Conservation (phyloP, 2,888 invertebrate genomes). For the Kuschelorhynchus macadamiae region DNA sequence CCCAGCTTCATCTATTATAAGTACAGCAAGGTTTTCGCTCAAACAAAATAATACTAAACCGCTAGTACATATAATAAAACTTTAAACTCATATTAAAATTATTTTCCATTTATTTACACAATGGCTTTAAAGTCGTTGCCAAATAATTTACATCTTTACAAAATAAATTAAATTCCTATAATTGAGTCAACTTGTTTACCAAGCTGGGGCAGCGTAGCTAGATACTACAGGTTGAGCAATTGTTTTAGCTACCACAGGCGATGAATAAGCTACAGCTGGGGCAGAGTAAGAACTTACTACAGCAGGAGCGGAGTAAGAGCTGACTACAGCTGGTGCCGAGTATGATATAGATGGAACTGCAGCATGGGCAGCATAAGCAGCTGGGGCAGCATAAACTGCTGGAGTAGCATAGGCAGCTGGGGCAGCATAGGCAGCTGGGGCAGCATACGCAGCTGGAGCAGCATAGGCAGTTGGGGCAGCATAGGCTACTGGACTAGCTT, state of each 20-base stretch:
- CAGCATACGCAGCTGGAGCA: not conserved
- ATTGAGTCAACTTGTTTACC: not conserved
- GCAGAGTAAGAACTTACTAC: slow-evolving; percentile 20
- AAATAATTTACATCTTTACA: slow-evolving; percentile 16
- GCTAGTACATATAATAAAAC: too few relatives aligned
- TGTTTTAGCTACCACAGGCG: slow-evolving; percentile 1
- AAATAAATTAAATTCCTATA: slow-evolving; percentile 25
- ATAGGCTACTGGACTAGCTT: slow-evolving; percentile 15
- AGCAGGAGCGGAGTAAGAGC: slow-evolving; percentile 14
- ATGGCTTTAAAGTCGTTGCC: slow-evolving; percentile 5
- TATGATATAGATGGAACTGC: too few relatives aligned
- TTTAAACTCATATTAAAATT: not conserved
- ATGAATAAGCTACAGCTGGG: slow-evolving; percentile 28
- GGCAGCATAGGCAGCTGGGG: slow-evolving; percentile 9
- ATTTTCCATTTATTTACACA: slow-evolving; percentile 15
- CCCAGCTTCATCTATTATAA: too few relatives aligned
- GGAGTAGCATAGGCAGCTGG: slow-evolving; percentile 14
- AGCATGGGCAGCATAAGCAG: not conserved
- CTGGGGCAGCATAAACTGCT: slow-evolving; percentile 14
- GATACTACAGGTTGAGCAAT: slow-evolving; percentile 50
- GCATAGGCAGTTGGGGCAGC: slow-evolving; percentile 11
- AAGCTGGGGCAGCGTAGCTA: slow-evolving; percentile 50
- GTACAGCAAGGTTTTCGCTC: too few relatives aligned
- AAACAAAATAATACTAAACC: too few relatives aligned
- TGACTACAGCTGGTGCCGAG: slow-evolving; percentile 24